Evolutionary conservation across 2,797 vertebrate genomes (phyloP).

Genomic region (Cynodonichthys magdalenae): DNA sequence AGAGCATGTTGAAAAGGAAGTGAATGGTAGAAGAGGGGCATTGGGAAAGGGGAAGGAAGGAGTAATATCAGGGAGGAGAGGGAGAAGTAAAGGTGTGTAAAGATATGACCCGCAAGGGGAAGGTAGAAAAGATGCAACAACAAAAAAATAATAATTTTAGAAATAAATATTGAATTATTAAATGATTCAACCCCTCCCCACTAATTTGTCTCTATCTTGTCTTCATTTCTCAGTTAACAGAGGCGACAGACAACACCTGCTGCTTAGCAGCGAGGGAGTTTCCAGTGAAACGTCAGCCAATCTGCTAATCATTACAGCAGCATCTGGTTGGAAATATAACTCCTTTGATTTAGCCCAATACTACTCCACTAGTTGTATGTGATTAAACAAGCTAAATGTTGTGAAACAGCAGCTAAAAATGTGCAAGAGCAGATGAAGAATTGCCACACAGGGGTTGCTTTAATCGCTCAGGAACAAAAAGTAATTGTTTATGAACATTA

Average conservation of each 20-base stretch:
- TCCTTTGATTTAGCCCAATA: conserved; percentile 39
- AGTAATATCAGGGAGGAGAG: conserved; percentile 67
- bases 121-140: conserved; percentile 18
- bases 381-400: conserved; percentile 25
- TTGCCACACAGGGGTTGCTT: conserved; percentile 63
- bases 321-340: conserved; percentile 69
- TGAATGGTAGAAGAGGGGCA: conserved; percentile 35
- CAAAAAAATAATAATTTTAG: conserved; percentile 17
- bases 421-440: conserved; percentile 49
- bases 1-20: conserved; percentile 46
- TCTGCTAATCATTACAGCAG: conserved; percentile 73
- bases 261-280: conserved; percentile 70
- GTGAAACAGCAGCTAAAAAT: conserved; percentile 46
- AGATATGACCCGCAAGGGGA: conserved; percentile 23
- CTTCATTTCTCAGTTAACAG: conserved; percentile 39
- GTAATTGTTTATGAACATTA: conserved; percentile 31
- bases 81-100: conserved; percentile 54
- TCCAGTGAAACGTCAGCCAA: conserved; percentile 75
- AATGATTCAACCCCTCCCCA: conserved; percentile 5
- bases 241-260: conserved; percentile 71
- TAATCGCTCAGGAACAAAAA: conserved; percentile 53
- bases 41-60: conserved; percentile 71
- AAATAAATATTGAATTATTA: conserved; percentile 4
- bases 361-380: conserved; percentile 21
- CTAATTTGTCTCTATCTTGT: conserved; percentile 15